Percentiles rank a stretch among this genome's conserved stretches.
Conservation (phyloP, 2,888 invertebrate species). For the Pyrgus malvae region DNA sequence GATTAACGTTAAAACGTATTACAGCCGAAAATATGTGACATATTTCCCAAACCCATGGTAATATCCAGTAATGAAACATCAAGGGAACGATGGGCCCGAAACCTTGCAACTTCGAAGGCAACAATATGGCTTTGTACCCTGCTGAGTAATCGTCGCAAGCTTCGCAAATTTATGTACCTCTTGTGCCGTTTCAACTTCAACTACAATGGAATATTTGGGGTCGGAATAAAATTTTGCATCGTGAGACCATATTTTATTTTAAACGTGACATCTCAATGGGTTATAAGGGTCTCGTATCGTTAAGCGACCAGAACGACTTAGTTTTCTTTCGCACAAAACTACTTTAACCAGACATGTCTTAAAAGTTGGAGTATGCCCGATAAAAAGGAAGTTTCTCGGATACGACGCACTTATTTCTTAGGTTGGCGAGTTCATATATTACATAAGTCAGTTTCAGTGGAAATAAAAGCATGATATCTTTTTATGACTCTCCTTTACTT, state of each 20-base stretch:
- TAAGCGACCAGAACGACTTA: conserved; percentile 20
- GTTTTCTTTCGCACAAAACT: conserved; percentile 23
- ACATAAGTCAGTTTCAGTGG: conserved; percentile 10
- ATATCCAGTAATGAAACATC: conserved; percentile 19
- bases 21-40: conserved; percentile 16
- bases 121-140: conserved; percentile 45
- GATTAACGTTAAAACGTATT: conserved; percentile 9
- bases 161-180: conserved; percentile 54
- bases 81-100: conserved; percentile 22
- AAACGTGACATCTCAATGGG: conserved; percentile 56
- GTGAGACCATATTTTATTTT: conserved; percentile 56
- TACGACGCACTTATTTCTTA: conserved; percentile 23
- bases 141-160: conserved; percentile 63
- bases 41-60: conserved; percentile 12
- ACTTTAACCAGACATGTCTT: conserved; percentile 31
- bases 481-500: conserved; percentile 2
- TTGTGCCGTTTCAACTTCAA: conserved; percentile 18
- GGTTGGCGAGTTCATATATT: conserved; percentile 16
- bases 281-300: conserved; percentile 33
- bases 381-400: conserved; percentile 35
- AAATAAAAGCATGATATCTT: conserved; percentile 15
- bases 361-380: conserved; percentile 30
- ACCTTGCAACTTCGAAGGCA: conserved; percentile 38
- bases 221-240: conserved; percentile 58
- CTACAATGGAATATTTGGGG: conserved; percentile 69